phyloP scores from a whole-genome alignment of 2,113 vertebrate genomes.

The Paradoxurus hermaphroditus region DNA sequence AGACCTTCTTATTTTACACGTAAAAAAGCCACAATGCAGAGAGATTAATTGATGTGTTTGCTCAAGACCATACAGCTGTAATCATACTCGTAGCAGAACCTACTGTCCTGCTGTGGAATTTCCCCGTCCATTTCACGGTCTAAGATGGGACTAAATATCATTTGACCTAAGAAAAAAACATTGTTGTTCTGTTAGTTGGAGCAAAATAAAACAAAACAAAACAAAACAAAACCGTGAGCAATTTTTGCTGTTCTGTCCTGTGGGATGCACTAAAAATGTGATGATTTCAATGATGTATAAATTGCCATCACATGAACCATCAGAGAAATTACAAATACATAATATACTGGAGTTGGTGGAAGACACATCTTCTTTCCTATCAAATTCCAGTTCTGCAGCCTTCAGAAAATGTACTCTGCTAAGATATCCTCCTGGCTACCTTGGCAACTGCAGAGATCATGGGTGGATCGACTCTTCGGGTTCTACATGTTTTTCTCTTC shows the following conservation, averaged over 20 bases:
- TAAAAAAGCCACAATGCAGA: not conserved
- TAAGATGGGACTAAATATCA: not conserved
- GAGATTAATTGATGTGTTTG: not conserved
- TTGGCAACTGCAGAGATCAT: not conserved
- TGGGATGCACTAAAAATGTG: not conserved
- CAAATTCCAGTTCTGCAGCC: not conserved
- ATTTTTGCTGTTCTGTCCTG: not conserved
- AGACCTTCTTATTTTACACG: not conserved
- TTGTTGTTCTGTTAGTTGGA: not conserved
- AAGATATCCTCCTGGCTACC: not conserved
- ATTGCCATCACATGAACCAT: not conserved
- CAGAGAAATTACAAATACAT: not conserved
- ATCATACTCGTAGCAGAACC: not conserved
- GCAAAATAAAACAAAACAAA: not conserved
- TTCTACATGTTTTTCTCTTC: not conserved
- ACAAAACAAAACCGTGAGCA: not conserved
- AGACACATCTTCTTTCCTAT: not conserved
- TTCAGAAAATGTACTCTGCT: not conserved
- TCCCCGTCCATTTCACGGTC: not conserved
- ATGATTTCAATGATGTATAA: not conserved
- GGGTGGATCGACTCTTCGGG: not conserved
- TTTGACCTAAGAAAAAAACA: not conserved
- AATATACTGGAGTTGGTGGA: not conserved
- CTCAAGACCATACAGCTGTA: not conserved
- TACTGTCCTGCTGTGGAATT: fast-evolving